Conservation (phyloP, 2,888 invertebrate genomes). For the Pseudococcus jackbeardsleyi region DNA sequence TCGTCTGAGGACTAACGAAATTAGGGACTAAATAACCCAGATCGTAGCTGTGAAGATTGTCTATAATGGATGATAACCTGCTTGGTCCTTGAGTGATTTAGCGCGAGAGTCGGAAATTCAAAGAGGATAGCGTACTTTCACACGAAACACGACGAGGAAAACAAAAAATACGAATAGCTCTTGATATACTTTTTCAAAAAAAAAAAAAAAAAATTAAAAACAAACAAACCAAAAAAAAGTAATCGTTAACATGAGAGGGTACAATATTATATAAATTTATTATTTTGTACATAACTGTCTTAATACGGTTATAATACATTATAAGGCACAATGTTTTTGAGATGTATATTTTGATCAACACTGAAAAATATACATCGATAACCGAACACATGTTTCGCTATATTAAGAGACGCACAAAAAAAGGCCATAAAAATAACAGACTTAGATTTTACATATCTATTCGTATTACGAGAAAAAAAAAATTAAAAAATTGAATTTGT, state of each 20-base stretch:
- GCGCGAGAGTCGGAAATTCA: constrained; percentile 4
- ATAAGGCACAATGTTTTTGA: constrained; percentile 61
- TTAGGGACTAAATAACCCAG: not conserved
- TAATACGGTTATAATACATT: constrained; percentile 59
- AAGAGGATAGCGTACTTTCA: not conserved
- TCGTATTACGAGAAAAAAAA: constrained; percentile 15
- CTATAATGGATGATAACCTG: constrained; percentile 1
- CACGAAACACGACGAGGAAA: not conserved
- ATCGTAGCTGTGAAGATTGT: not conserved
- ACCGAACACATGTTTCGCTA: constrained; percentile 63
- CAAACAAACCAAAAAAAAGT: not conserved
- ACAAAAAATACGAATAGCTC: not conserved
- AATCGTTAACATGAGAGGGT: constrained; percentile 15
- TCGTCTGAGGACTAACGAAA: not conserved
- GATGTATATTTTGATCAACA: constrained; percentile 4
- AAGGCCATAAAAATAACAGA: constrained; percentile 61
- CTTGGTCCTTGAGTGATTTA: constrained; percentile 11
- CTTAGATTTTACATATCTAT: constrained; percentile 29
- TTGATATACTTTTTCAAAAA: constrained; percentile 13
- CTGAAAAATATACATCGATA: constrained; percentile 55
- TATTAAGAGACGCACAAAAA: constrained; percentile 28
- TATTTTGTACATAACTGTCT: constrained; percentile 60
- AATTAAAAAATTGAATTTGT: not conserved
- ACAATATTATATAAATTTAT: constrained; percentile 45
- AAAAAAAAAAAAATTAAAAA: constrained; percentile 13